These are phyloP conservation scores for Sycophila sp. DNA, from an alignment of 1,140 invertebrate genomes.

Conservation along the genomic window DNA sequence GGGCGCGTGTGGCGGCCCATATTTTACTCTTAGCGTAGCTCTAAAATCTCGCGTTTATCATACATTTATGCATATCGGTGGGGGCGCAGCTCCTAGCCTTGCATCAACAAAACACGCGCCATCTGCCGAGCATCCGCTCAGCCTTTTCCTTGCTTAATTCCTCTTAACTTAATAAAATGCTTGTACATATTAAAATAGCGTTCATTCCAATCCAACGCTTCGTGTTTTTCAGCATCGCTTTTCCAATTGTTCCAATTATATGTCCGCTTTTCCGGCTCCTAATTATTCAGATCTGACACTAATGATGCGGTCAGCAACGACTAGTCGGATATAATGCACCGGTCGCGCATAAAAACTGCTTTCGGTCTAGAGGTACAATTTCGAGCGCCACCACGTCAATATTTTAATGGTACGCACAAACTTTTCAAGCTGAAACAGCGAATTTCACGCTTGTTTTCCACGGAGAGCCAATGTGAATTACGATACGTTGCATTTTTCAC, in stretches of 20 bases:
- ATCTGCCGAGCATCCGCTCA: constrained; percentile 14
- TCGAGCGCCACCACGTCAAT: too few relatives aligned
- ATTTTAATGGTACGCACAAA: neutral
- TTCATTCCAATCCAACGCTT: too few relatives aligned
- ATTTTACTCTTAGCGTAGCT: neutral
- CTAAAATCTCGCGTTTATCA: neutral
- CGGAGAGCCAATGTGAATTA: too few relatives aligned
- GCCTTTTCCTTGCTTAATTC: constrained; percentile 1
- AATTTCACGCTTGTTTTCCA: too few relatives aligned
- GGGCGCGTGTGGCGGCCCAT: neutral
- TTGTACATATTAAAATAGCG: too few relatives aligned
- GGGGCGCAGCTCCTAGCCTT: neutral
- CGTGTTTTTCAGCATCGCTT: too few relatives aligned
- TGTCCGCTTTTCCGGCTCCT: too few relatives aligned
- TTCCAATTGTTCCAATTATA: too few relatives aligned
- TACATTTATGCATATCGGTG: constrained; percentile 12
- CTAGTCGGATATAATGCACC: neutral
- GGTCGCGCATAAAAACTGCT: constrained; percentile 15
- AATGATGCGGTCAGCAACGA: neutral
- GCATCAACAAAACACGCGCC: constrained; percentile 1
- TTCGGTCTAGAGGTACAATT: neutral
- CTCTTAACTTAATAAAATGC: too few relatives aligned
- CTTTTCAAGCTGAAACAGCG: too few relatives aligned
- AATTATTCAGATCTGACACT: constrained; percentile 8
- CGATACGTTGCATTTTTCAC: too few relatives aligned